phyloP scores from a whole-genome alignment of 2,888 invertebrate species.

The Oligia latruncula region DNA sequence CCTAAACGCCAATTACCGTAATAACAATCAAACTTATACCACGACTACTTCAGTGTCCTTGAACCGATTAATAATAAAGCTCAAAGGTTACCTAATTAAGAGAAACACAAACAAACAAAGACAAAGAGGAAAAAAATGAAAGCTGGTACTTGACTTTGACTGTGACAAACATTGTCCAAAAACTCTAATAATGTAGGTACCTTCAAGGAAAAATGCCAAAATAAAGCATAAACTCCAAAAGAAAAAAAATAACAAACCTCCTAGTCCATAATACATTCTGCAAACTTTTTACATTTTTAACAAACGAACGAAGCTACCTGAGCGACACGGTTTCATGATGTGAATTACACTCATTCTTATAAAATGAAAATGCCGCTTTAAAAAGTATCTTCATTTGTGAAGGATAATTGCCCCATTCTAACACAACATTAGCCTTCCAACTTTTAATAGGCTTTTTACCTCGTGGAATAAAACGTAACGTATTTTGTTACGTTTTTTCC shows the following conservation, averaged over 20 bases:
- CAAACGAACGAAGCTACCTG: constrained; percentile 41
- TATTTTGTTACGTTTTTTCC: constrained; percentile 60
- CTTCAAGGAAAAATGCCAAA: background rate
- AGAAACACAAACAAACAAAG: background rate
- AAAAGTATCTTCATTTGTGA: constrained; percentile 71
- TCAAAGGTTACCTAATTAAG: background rate
- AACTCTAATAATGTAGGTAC: background rate
- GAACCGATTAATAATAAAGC: background rate
- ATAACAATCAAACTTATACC: background rate
- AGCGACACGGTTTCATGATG: constrained; percentile 37
- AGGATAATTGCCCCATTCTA: constrained; percentile 71
- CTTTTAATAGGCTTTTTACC: constrained; percentile 70
- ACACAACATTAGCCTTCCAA: constrained; percentile 71
- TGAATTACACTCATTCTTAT: constrained; percentile 63
- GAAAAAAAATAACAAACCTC: constrained; percentile 8
- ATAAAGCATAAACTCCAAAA: background rate
- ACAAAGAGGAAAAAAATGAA: background rate
- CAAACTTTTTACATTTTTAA: constrained; percentile 42
- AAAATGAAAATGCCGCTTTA: constrained; percentile 61
- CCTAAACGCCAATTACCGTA: too few species aligned
- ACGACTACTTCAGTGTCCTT: too few species aligned
- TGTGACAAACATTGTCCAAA: background rate
- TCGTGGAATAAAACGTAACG: constrained; percentile 63
- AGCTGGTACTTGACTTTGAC: background rate
- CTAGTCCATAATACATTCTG: constrained; percentile 21